Evolutionary conservation across 2,888 invertebrate genomes (phyloP).

Genomic region (Diarsia brunnea): DNA sequence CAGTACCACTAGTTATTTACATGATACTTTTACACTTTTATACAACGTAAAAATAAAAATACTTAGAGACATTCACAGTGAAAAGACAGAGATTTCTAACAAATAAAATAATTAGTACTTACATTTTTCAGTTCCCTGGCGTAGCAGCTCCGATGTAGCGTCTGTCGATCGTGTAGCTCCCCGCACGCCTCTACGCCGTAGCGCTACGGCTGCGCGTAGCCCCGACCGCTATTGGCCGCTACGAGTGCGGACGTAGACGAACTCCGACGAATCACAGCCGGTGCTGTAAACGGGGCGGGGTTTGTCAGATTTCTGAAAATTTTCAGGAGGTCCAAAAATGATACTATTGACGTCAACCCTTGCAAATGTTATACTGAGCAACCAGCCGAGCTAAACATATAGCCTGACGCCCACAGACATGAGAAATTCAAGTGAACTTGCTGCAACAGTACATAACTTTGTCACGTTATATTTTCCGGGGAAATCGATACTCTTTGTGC

Average conservation of each 20-base stretch:
- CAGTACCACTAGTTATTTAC: constrained; percentile 35
- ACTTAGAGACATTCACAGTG: constrained; percentile 24
- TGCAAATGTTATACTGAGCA: constrained; percentile 69
- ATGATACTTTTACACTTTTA: constrained; percentile 50
- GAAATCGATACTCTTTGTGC: constrained; percentile 41
- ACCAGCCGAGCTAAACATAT: constrained; percentile 20
- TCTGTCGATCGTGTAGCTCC: constrained; percentile 87
- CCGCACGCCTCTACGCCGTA: constrained; percentile 82
- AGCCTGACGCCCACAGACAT: constrained; percentile 26
- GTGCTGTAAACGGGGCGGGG: constrained; percentile 86
- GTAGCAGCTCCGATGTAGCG: constrained; percentile 86
- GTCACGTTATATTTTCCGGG: not conserved
- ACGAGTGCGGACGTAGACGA: constrained; percentile 80
- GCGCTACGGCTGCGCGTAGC: constrained; percentile 88
- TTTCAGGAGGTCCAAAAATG: constrained; percentile 85
- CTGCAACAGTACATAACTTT: constrained; percentile 26
- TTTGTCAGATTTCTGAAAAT: constrained; percentile 88
- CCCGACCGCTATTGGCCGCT: constrained; percentile 82
- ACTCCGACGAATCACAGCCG: constrained; percentile 81
- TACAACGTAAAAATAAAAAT: constrained; percentile 22
- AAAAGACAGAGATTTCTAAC: constrained; percentile 34
- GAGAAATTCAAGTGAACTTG: constrained; percentile 12
- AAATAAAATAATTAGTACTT: constrained; percentile 74
- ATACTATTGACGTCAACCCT: constrained; percentile 75
- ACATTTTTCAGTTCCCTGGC: constrained; percentile 87